Base-by-base conservation (phyloP, 2,888 invertebrate species). In the Eilema griseolum region DNA sequence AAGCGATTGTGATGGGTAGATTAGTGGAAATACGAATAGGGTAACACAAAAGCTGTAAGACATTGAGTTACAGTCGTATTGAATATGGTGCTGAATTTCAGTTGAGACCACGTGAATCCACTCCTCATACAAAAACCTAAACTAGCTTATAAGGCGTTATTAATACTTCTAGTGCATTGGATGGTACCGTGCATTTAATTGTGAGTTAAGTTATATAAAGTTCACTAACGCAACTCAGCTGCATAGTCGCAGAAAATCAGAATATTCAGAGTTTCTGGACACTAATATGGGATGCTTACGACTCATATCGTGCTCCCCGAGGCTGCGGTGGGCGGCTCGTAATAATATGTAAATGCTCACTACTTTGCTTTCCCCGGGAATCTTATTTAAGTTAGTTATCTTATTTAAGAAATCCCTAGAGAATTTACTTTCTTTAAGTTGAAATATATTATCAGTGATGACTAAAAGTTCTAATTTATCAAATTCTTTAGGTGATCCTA, bases 271-370 rank as follows among this genome's bases (percentile, higher is more conserved):
- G 20, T 11, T 59, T 41, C 37, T 62, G 24, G 41, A 20, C 37
- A 62, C 62, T 41, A 41, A 62, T 24, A 16, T 41, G 24, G 23
- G 8, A 37, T 20, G 62, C 62, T 37, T 61, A 37, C 14, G 24
- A 41, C 23, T 37, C 37, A 37, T 37, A 24, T 26, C 3, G 24
- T 11, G 12, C 10, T 41, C 62, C 41, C 11, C 23, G 41, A 20
- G 24, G 10, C 16, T 41, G 37, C 62, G 24, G 24, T 62, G 62
- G 37, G 62, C 24, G 61, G 8, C n/a, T 23, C 3, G 8, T 33
- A 61, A 37, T 37, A 61, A 41, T 62, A 62, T 62, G 41, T 62
- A 62, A 62, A 62, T 62, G 41, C 41, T 24, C 12, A 37, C 62
- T 41, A 16, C 16, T 10, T 41, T 41, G 62, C 41, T 41, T 41